A percentile compares a stretch with the other conserved stretches of the same genome.
Evolutionary conservation across 2,888 invertebrate species (phyloP).

Genomic region (Thymelicus acteon): DNA sequence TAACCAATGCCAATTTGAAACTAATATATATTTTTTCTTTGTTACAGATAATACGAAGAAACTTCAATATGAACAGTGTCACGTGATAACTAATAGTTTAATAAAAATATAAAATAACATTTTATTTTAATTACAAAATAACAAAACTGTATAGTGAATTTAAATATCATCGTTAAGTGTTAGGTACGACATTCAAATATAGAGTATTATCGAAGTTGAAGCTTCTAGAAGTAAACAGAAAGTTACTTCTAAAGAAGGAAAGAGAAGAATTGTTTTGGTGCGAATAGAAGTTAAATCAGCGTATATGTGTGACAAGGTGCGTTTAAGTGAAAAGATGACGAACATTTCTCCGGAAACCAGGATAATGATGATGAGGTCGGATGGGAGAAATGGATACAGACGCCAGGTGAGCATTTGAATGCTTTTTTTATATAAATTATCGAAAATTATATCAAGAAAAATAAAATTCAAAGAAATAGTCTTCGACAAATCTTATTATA

Average conservation of each 20-base stretch:
- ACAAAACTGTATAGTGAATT: no score
- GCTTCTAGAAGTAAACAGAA: slow-evolving; percentile 9
- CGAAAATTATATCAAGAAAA: no score
- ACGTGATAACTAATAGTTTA: slow-evolving; percentile 6
- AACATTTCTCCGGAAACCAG: slow-evolving; percentile 77
- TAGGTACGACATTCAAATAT: no score
- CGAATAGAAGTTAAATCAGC: slow-evolving; percentile 44
- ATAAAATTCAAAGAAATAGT: no score
- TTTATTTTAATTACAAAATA: no score
- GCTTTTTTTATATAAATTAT: no score
- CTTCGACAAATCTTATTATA: no score
- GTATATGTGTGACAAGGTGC: slow-evolving; percentile 72
- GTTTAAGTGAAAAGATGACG: slow-evolving; percentile 70
- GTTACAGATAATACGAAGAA: slow-evolving; percentile 27
- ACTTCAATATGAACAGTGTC: slow-evolving; percentile 28
- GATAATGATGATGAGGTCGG: slow-evolving; percentile 76
- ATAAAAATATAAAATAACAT: neutral
- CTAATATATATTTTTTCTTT: slow-evolving; percentile 8
- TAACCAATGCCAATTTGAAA: neutral
- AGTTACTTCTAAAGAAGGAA: slow-evolving; percentile 29
- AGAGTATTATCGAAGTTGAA: no score
- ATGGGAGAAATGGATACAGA: slow-evolving; percentile 67
- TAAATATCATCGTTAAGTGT: no score
- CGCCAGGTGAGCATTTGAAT: slow-evolving; percentile 64
- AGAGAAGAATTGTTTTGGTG: slow-evolving; percentile 34